Evolutionary conservation across 2,888 invertebrate genomes (phyloP).

Genomic region (Luperina testacea): DNA sequence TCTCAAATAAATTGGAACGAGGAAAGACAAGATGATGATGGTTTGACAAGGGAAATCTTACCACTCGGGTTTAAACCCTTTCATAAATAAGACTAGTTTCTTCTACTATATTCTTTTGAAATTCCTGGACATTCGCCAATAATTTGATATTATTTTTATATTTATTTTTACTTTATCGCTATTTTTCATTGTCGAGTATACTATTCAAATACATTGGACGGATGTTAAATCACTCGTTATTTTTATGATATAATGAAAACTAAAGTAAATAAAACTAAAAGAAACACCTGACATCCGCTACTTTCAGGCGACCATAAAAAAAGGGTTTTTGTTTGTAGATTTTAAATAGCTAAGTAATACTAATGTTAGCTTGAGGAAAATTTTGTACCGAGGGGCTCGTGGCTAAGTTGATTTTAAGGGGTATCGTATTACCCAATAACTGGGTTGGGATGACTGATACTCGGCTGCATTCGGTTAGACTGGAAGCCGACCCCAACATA

Average conservation of each 20-base stretch:
- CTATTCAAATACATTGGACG: conserved; percentile 6
- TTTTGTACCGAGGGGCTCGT: neutral
- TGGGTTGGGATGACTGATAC: too few relatives aligned
- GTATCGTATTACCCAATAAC: too few relatives aligned
- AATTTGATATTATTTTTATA: conserved; percentile 8
- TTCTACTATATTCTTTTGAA: conserved; percentile 18
- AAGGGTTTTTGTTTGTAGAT: neutral
- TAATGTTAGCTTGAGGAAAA: neutral
- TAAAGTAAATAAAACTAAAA: neutral
- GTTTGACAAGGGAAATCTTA: neutral
- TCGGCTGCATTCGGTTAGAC: neutral
- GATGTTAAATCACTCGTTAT: neutral
- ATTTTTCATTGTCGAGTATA: conserved; percentile 27
- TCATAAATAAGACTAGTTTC: neutral
- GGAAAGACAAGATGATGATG: neutral
- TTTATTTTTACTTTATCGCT: conserved; percentile 8
- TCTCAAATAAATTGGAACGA: neutral
- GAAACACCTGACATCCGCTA: neutral
- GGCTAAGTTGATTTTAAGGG: neutral
- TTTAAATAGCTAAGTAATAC: too few relatives aligned
- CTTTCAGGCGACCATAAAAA: neutral
- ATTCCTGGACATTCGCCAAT: conserved; percentile 50
- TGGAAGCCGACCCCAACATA: neutral
- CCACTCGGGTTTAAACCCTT: neutral
- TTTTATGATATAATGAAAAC: conserved; percentile 2